These are phyloP conservation scores for Stenotaenia linearis DNA, from an alignment of 2,888 invertebrate genomes.

Conservation along the genomic window DNA sequence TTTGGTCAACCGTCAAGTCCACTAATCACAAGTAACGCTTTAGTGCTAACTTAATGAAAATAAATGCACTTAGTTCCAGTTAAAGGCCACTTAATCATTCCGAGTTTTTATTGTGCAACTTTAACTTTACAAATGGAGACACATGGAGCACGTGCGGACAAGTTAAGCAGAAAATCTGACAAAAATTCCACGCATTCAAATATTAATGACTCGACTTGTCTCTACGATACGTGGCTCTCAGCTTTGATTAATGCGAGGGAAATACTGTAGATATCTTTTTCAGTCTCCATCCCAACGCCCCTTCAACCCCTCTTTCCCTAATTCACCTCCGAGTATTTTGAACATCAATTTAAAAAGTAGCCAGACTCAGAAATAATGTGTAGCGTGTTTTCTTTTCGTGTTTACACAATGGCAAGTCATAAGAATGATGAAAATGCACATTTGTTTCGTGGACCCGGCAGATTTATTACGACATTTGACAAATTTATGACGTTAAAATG, in stretches of 20 bases:
- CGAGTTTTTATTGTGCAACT: not conserved
- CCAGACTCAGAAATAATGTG: not conserved
- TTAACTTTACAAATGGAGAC: not conserved
- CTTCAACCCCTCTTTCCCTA: not conserved
- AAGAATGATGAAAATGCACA: not conserved
- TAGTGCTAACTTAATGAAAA: not conserved
- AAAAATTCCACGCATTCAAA: not conserved
- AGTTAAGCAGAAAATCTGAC: not conserved
- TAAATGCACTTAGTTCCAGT: not conserved
- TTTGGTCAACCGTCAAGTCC: not conserved
- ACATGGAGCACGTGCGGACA: not conserved
- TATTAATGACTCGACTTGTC: slow-evolving; percentile 9
- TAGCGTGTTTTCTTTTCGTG: not conserved
- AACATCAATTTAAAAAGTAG: not conserved
- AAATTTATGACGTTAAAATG: not conserved
- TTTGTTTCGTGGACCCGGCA: not conserved
- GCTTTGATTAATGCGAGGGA: not conserved
- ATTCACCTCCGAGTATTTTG: not conserved
- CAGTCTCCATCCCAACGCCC: too few species aligned
- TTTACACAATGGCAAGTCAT: not conserved
- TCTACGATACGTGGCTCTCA: not conserved
- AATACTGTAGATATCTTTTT: not conserved
- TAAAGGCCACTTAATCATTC: too few species aligned
- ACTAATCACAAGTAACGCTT: not conserved
- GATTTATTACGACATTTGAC: not conserved